Evolutionary conservation across 2,113 vertebrate genomes (phyloP).

Genomic region (Ciconia boyciana): DNA sequence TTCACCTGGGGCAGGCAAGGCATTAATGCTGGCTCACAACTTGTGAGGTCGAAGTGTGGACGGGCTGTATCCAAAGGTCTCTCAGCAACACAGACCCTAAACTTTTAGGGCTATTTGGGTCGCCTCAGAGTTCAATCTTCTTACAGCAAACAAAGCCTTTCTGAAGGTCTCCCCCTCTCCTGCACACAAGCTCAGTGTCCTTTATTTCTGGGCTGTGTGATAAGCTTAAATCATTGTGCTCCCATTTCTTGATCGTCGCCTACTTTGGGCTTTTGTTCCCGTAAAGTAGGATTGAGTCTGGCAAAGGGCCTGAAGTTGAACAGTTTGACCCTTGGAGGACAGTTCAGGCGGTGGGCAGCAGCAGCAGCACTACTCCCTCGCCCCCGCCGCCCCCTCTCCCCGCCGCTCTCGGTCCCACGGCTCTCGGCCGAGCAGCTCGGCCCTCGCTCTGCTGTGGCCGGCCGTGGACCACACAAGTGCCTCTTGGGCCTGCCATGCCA

Average conservation of each 20-base stretch:
- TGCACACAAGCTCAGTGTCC: constrained; percentile 1
- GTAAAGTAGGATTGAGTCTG: constrained; percentile 65
- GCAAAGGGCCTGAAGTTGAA: constrained; percentile 76
- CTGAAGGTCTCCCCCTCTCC: constrained; percentile 55
- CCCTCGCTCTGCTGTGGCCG: neutral
- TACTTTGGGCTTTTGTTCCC: constrained; percentile 74
- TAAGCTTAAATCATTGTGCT: constrained; percentile 72
- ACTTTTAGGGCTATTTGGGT: constrained; percentile 71
- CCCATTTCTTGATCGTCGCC: constrained; percentile 67
- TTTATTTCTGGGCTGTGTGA: constrained; percentile 67
- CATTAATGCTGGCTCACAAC: neutral
- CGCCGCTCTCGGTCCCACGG: neutral
- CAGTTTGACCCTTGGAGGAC: constrained; percentile 77
- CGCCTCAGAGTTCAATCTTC: constrained; percentile 71
- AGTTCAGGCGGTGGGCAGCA: constrained; percentile 62
- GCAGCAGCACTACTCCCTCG: neutral
- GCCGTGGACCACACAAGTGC: constrained; percentile 66
- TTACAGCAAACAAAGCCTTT: constrained; percentile 74
- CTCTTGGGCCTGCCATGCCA: neutral
- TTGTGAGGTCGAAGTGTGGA: constrained; percentile 72
- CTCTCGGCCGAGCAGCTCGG: accelerated
- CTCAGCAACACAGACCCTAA: constrained; percentile 68
- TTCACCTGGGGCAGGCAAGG: neutral
- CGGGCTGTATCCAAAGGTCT: constrained; percentile 44
- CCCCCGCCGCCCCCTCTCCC: neutral